phyloP scores from a whole-genome alignment of 2,113 vertebrate genomes.

The Mormoops blainvillei region DNA sequence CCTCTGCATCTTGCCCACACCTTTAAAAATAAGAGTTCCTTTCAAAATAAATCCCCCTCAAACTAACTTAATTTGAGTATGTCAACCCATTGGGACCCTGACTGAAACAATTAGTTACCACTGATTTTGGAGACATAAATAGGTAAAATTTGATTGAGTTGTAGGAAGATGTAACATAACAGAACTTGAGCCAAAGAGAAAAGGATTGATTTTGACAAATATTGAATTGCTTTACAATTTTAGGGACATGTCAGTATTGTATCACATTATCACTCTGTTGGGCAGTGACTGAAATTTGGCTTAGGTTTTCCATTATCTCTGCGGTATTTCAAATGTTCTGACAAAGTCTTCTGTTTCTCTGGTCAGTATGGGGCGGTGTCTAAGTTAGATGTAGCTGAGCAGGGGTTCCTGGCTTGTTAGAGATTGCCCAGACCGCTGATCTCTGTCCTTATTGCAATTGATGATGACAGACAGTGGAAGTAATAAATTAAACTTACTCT shows the following conservation, averaged over 20 bases:
- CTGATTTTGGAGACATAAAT: slow-evolving; percentile 36
- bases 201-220: slow-evolving; percentile 33
- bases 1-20: not conserved
- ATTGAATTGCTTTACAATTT: slow-evolving; percentile 36
- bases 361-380: not conserved
- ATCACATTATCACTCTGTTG: slow-evolving; percentile 36
- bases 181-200: slow-evolving; percentile 1
- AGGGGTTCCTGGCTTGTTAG: not conserved
- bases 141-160: slow-evolving; percentile 3
- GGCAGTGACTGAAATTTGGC: not conserved
- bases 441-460: not conserved
- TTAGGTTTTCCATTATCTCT: slow-evolving; percentile 36
- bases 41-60: not conserved
- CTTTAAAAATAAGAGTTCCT: not conserved
- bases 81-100: not conserved
- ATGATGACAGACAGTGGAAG: slow-evolving; percentile 49
- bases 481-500: slow-evolving; percentile 44
- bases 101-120: not conserved
- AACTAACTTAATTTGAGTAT: slow-evolving; percentile 24
- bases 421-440: slow-evolving; percentile 3
- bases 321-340: slow-evolving; percentile 32
- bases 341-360: not conserved
- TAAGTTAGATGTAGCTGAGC: not conserved
- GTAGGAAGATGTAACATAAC: slow-evolving; percentile 17
- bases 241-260: not conserved